Conservation (phyloP, 2,113 vertebrate genomes). For the Ursus arctos region DNA sequence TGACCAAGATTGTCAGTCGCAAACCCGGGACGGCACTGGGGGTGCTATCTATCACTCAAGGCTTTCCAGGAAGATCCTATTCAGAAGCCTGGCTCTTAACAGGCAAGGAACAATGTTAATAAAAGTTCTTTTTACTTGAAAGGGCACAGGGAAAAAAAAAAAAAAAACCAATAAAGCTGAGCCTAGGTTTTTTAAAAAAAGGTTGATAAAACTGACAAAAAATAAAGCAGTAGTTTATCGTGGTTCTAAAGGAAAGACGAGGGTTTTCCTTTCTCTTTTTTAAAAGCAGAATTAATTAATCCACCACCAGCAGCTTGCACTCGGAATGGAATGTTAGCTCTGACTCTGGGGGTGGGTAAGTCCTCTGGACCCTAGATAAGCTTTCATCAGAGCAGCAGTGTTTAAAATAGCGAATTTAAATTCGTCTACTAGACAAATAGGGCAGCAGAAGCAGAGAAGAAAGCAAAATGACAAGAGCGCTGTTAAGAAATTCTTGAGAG, state of each 20-base stretch:
- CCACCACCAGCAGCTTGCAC: background rate
- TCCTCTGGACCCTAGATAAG: constrained; percentile 67
- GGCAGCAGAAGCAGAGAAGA: constrained; percentile 24
- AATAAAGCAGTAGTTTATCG: constrained; percentile 79
- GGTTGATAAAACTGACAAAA: constrained; percentile 76
- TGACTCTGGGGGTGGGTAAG: constrained; percentile 61
- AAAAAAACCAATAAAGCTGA: constrained; percentile 72
- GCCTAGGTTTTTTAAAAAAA: constrained; percentile 48
- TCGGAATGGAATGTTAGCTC: constrained; percentile 72
- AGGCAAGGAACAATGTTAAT: constrained; percentile 58
- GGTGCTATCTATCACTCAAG: background rate
- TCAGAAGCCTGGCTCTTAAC: constrained; percentile 54
- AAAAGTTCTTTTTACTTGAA: constrained; percentile 71
- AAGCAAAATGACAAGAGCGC: background rate
- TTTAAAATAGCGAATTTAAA: constrained; percentile 75
- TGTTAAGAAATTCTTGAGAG: background rate
- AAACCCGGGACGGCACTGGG: background rate
- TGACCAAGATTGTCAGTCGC: background rate
- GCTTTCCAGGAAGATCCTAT: constrained; percentile 54
- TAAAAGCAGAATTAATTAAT: constrained; percentile 83
- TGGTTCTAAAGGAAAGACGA: constrained; percentile 73
- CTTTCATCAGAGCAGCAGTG: constrained; percentile 70
- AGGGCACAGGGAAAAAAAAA: background rate
- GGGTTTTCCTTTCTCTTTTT: constrained; percentile 60
- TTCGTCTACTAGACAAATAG: constrained; percentile 54